Evolutionary conservation across 2,797 vertebrate species (phyloP).

Genomic region (Thripadectes ignobilis): DNA sequence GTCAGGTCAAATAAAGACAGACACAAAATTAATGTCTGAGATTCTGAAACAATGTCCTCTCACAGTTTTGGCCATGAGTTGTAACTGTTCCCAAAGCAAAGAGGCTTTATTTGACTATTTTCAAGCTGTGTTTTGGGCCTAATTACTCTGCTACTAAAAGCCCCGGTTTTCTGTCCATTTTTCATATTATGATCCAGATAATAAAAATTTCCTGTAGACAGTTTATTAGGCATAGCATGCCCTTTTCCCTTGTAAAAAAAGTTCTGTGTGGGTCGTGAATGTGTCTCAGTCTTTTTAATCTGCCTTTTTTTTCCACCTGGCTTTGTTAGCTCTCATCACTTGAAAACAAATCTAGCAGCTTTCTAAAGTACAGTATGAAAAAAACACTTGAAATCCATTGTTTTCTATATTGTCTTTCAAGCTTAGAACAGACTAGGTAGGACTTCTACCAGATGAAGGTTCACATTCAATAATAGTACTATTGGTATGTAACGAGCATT

Average conservation of each 20-base stretch:
- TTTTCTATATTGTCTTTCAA: not conserved
- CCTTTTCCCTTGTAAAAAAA: not conserved
- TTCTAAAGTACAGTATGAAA: not conserved
- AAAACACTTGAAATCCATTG: not conserved
- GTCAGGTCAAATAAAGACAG: not conserved
- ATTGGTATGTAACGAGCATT: not conserved
- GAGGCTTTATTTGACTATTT: not conserved
- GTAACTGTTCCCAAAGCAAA: not conserved
- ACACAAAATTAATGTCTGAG: not conserved
- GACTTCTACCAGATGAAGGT: not conserved
- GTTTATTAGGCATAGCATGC: not conserved
- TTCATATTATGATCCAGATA: not conserved
- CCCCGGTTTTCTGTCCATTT: not conserved
- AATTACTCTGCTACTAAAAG: not conserved
- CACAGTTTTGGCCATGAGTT: not conserved
- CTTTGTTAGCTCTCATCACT: not conserved
- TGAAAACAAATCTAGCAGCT: not conserved
- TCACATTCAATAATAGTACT: not conserved
- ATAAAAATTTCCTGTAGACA: not conserved
- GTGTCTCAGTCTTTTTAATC: not conserved
- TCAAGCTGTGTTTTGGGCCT: not conserved
- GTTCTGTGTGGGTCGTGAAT: not conserved
- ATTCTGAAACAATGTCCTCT: not conserved
- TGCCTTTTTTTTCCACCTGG: fast-evolving
- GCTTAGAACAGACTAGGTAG: not conserved